phyloP scores from a whole-genome alignment of 2,113 vertebrate species.

The Carassius auratus region DNA sequence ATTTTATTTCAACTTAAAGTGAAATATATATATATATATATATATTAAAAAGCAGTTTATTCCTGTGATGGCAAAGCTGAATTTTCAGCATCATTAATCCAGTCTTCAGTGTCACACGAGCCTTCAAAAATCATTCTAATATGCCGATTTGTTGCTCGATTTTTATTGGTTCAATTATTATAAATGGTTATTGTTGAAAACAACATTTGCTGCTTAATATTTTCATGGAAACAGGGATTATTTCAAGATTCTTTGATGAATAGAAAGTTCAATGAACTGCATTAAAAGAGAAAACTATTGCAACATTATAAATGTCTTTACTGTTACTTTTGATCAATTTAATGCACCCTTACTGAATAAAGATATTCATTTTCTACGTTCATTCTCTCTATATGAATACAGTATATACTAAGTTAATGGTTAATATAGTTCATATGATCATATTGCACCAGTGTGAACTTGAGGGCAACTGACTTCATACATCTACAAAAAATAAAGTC shows the following conservation, averaged over 20 bases:
- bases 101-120: not conserved
- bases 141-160: not conserved
- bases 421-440: not conserved
- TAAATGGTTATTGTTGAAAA: not conserved
- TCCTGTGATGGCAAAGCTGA: not conserved
- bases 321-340: too few species aligned
- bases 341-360: not conserved
- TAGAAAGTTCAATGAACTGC: not conserved
- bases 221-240: not conserved
- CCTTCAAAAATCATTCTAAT: not conserved
- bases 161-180: not conserved
- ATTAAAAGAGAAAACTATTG: not conserved
- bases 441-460: not conserved
- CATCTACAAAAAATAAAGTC: not conserved
- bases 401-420: too few species aligned
- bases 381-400: not conserved
- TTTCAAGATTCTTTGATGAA: not conserved
- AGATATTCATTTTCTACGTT: not conserved
- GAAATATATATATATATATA: too few species aligned
- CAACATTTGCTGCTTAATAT: not conserved
- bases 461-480: not conserved
- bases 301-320: not conserved
- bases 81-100: not conserved
- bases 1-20: not conserved
- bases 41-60: not conserved